These are phyloP conservation scores for Apteryx mantelli DNA, from an alignment of 2,113 vertebrate species.

Conservation along the genomic window DNA sequence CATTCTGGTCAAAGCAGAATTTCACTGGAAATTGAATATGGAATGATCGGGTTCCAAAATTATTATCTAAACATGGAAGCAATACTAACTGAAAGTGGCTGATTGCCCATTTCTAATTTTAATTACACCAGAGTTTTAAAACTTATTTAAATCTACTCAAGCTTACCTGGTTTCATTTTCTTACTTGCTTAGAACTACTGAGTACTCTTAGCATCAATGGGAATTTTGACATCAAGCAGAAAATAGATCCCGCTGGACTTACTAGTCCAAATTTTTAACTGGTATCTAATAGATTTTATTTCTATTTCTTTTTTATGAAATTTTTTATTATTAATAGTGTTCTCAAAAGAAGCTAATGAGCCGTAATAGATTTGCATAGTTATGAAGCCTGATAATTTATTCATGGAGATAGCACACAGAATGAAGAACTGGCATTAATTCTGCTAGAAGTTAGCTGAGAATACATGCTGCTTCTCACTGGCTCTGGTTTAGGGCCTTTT, in stretches of 20 bases:
- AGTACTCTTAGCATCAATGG: background rate
- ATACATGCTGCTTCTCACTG: background rate
- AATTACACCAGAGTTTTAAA: background rate
- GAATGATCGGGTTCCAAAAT: background rate
- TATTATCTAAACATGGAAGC: background rate
- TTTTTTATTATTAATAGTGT: conserved; percentile 61
- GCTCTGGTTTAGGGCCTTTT: background rate
- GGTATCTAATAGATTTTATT: conserved; percentile 50
- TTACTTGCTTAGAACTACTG: background rate
- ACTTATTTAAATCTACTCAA: background rate
- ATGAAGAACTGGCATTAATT: conserved; percentile 28
- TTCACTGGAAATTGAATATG: background rate
- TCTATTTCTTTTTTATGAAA: conserved; percentile 60
- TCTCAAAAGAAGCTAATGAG: conserved; percentile 62
- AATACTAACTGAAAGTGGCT: background rate
- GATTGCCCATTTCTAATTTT: background rate
- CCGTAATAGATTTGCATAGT: conserved; percentile 56
- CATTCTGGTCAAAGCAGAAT: background rate
- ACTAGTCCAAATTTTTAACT: background rate
- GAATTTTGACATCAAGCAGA: background rate
- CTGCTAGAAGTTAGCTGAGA: background rate
- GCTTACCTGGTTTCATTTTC: background rate
- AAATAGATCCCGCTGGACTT: background rate
- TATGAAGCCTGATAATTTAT: conserved; percentile 54
- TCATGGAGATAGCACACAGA: conserved; percentile 6